A percentile compares a stretch with the other conserved stretches of the same genome.
Conservation (phyloP, 2,888 invertebrate species). For the Notocelia uddmanniana region DNA sequence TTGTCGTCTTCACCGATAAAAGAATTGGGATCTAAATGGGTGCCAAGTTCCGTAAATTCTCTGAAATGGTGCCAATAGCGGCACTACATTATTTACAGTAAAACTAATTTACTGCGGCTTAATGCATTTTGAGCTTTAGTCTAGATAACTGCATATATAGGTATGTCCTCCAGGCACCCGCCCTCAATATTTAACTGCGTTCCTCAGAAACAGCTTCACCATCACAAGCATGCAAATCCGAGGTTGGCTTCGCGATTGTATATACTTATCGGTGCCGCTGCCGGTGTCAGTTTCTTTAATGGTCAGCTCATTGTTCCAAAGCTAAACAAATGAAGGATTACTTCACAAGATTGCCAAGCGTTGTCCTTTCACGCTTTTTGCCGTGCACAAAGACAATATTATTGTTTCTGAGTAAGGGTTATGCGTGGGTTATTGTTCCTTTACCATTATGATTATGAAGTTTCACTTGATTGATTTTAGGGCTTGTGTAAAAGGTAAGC, state of each 20-base stretch:
- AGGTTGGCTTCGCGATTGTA: conserved; percentile 21
- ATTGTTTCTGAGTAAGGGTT: conserved; percentile 63
- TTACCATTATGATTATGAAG: conserved; percentile 22
- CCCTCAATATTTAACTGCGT: not conserved
- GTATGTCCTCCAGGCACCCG: not conserved
- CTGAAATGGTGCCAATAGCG: too few species aligned
- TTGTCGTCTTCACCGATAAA: too few species aligned
- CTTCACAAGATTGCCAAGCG: conserved; percentile 64
- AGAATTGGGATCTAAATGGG: too few species aligned
- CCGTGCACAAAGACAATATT: conserved; percentile 67
- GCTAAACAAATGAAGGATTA: conserved; percentile 54
- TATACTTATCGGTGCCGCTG: conserved; percentile 47
- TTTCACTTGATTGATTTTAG: conserved; percentile 29
- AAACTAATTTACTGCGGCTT: too few species aligned
- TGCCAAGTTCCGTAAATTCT: too few species aligned
- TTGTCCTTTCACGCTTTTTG: conserved; percentile 69
- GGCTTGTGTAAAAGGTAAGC: conserved; percentile 20
- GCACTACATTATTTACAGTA: too few species aligned
- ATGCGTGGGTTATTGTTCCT: conserved; percentile 48
- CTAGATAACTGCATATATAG: not conserved
- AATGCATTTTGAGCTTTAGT: too few species aligned
- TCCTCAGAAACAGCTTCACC: conserved; percentile 22
- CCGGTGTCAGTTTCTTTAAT: conserved; percentile 56
- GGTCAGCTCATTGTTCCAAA: conserved; percentile 61
- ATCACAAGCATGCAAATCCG: conserved; percentile 27